Evolutionary conservation across 92 coral and sea anemone species (phyloP).

Genomic region (Zoanthus sansibaricus): DNA sequence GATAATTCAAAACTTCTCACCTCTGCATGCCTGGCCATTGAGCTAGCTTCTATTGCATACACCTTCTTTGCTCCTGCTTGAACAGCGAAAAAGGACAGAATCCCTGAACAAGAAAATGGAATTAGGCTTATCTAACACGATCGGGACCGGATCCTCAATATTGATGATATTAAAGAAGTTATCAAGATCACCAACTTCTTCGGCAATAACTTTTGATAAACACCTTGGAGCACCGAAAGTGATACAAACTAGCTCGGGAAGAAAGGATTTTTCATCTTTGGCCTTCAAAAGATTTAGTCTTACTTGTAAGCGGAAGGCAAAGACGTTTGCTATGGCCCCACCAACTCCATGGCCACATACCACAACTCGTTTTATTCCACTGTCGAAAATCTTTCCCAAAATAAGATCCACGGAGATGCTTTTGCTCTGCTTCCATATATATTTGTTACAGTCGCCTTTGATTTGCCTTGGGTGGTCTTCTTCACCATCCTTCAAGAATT

Average conservation of each 20-base stretch:
- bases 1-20: constrained; percentile 39
- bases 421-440: not conserved
- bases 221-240: constrained; percentile 32
- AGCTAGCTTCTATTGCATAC: constrained; percentile 97
- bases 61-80: constrained; percentile 98
- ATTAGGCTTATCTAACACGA: not conserved
- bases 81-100: constrained; percentile 96
- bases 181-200: not conserved
- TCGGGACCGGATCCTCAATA: constrained; percentile 19
- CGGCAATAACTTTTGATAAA: not conserved
- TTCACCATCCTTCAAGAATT: not conserved
- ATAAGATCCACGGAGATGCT: not conserved
- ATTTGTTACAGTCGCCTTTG: not conserved
- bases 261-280: not conserved
- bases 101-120: constrained; percentile 61
- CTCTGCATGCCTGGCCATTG: constrained; percentile 99
- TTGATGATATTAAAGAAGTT: constrained; percentile 22
- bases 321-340: no score
- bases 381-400: not conserved
- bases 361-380: constrained; percentile 1
- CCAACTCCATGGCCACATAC: not conserved
- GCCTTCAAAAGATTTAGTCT: not conserved
- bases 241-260: constrained; percentile 3
- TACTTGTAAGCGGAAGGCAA: not conserved
- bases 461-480: not conserved